These are phyloP conservation scores for Lobophora halterata DNA, from an alignment of 2,888 invertebrate species.

Conservation along the genomic window DNA sequence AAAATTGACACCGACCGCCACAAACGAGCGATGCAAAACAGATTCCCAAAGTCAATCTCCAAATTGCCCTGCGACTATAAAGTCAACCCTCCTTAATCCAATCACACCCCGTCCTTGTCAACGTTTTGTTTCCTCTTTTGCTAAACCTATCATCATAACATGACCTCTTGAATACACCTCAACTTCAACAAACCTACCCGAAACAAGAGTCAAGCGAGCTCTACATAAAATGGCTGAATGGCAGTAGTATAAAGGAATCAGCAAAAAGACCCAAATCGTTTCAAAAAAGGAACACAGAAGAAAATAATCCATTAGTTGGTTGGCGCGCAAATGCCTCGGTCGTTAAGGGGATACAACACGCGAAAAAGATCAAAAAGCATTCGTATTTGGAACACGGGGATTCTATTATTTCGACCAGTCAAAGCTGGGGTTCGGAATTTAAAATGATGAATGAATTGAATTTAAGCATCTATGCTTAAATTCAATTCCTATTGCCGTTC, in stretches of 20 bases:
- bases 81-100: slow-evolving; percentile 79
- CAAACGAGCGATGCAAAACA: slow-evolving; percentile 67
- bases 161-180: slow-evolving; percentile 38
- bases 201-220: slow-evolving; percentile 36
- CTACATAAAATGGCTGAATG: slow-evolving; percentile 43
- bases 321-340: slow-evolving; percentile 68
- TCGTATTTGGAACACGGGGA: slow-evolving; percentile 61
- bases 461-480: too few species aligned
- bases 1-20: slow-evolving; percentile 61
- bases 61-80: slow-evolving; percentile 75
- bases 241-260: slow-evolving; percentile 53
- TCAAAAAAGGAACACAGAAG: slow-evolving; percentile 71
- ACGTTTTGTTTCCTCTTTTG: slow-evolving; percentile 76
- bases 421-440: slow-evolving; percentile 70
- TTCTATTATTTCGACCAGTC: slow-evolving; percentile 75
- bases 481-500: slow-evolving; percentile 73
- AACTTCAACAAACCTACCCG: slow-evolving; percentile 19
- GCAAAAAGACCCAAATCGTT: slow-evolving; percentile 54
- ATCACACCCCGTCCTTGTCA: slow-evolving; percentile 77
- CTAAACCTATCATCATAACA: slow-evolving; percentile 45
- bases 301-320: slow-evolving; percentile 80
- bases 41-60: slow-evolving; percentile 77
- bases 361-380: slow-evolving; percentile 72
- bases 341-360: slow-evolving; percentile 68
- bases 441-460: too few species aligned